Evolutionary conservation across 2,113 vertebrate species (phyloP), one percentile per base, ranked within the genome.

Genomic region (Erinaceus europaeus): DNA sequence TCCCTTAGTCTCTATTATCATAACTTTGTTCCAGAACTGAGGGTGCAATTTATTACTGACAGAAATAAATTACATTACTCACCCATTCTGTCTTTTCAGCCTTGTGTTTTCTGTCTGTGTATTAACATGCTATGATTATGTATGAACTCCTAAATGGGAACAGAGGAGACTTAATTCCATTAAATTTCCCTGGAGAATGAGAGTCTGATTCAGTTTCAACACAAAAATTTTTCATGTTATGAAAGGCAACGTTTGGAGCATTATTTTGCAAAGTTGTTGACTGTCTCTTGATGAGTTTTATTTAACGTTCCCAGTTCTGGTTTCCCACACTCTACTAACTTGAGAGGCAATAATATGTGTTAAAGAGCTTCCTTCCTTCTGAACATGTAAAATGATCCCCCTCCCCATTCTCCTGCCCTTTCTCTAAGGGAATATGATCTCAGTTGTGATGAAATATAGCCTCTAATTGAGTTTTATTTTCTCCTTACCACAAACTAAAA

Each of bases 1-100:
- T 71, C 18, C 13, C 1, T 62, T 7, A 18, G 13, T 57, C 59
- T 62, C 42, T 52, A 21, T 40, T 0, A 0, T 90, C 48, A 27
- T 25, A 48, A 67, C 20, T 15, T 75, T 46, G 55, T 74, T 69
- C 61, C 57, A n/a, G 75, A 52, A 29, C 50, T 8, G 38, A 76
- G 17, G 34, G 10, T 6, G 21, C 12, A 25, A 42, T 86, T 86
- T 93, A 61, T 62, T 92, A n/a, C 65, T 80, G 38, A 53, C 55
- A 73, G 67, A 93, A 95, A 91, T 85, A 90, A 95, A 89, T 93
- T 93, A 27, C 74, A 79, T 86, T 90, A 29, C 17, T 69, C 36
- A 18, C 46, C 62, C 78, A 85, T 84, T 73, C 44, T 6, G 0
- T 50, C 44, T 93, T 89, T 94, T 74, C 65, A 80, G 75, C 40